Evolutionary conservation across 2,797 vertebrate species (phyloP), one percentile per base, ranked within the genome.

Genomic region (Lepilemur ruficaudatus): DNA sequence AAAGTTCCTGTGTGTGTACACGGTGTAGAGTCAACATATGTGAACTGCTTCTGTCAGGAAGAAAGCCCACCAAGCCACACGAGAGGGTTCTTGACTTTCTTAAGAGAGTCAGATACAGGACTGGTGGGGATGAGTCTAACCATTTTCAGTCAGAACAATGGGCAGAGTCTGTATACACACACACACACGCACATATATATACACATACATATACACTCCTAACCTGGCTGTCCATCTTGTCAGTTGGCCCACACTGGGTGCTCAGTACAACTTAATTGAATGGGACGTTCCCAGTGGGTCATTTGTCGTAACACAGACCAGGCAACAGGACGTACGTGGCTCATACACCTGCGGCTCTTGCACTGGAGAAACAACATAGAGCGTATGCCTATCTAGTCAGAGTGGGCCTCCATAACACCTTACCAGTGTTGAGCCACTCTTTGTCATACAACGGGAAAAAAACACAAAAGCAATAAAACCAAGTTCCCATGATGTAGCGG

Each of bases 371-470:
- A 23, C 2, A 9, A 11, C 41, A 86, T 10, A 57, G 48, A 93
- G 55, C 41, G n/a, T 9, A 28, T 15, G 28, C 30, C 46, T 70
- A 4, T 30, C 32, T 38, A 17, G 4, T 52, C 69, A 55, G 48
- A 76, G 50, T 1, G 23, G 52, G 63, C 32, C 55, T 76, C 90
- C 28, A 6, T 2, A 30, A 14, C 23, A 48, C 41, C 70, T 7
- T 78, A 63, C 46, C 32, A 41, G 50, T 86, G 50, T 86, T 83
- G 46, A 57, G 23, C 78, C 18, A 50, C 30, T 84, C 20, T 32
- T 11, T 61, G 69, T 95, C 48, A 78, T 43, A 87, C 4, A 35
- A 80, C n/a, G n/a, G n/a, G 91, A 35, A 95, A 20, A 94, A 96
- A 95, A 43, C 32, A 46, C 25, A 72, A 7, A 57, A 69, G 52